Percentiles rank a stretch among this genome's conserved stretches.
Evolutionary conservation across 2,888 invertebrate genomes (phyloP).

Genomic region (Artemia sp.): DNA sequence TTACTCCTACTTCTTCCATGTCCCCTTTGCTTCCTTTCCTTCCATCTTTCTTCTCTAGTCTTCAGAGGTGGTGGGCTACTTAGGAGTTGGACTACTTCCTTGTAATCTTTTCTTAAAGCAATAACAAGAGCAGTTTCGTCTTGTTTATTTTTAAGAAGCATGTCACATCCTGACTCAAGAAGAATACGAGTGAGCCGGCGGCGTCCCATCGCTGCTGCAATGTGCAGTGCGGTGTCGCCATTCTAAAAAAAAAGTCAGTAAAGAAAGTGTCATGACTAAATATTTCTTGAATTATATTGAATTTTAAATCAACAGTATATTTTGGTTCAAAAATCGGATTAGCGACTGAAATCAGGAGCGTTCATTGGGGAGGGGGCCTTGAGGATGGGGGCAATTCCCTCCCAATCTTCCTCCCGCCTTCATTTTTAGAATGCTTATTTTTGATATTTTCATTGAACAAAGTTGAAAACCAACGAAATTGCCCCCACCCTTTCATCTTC

Average conservation of each 20-base stretch:
- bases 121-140: constrained; percentile 77
- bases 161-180: constrained; percentile 64
- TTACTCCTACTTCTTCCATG: constrained; percentile 31
- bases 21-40: constrained; percentile 27
- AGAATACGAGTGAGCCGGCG: constrained; percentile 76
- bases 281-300: not conserved
- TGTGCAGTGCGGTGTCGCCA: constrained; percentile 83
- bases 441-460: too few species aligned
- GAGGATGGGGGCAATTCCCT: too few species aligned
- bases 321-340: not conserved
- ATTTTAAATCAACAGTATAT: not conserved
- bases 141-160: constrained; percentile 57
- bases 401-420: too few species aligned
- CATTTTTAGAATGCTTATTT: too few species aligned
- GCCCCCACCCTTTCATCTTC: too few species aligned
- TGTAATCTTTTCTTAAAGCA: constrained; percentile 63
- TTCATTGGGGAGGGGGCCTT: too few species aligned
- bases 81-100: constrained; percentile 64
- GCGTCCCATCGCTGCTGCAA: constrained; percentile 81
- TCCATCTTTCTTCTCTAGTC: constrained; percentile 30
- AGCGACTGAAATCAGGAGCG: not conserved
- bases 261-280: not conserved
- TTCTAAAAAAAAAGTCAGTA: constrained; percentile 38
- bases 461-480: too few species aligned
- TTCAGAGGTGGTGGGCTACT: constrained; percentile 35